Evolutionary conservation across 2,797 vertebrate genomes (phyloP).

Genomic region (Rhinichthys osculus): DNA sequence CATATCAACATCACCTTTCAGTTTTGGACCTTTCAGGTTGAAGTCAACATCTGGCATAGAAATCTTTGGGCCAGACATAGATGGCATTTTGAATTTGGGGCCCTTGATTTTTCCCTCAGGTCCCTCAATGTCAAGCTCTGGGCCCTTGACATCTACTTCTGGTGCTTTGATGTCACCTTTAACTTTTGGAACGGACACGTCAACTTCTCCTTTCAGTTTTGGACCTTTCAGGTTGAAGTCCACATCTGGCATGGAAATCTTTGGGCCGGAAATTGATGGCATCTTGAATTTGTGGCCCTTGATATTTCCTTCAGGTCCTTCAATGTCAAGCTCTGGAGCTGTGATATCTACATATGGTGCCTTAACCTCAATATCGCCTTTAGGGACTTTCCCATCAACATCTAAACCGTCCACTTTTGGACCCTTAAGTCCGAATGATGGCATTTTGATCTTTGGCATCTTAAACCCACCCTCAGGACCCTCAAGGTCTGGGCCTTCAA

Average conservation of each 20-base stretch:
- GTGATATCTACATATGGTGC: constrained; percentile 16
- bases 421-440: neutral
- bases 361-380: constrained; percentile 44
- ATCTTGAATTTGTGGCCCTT: constrained; percentile 53
- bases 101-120: constrained; percentile 66
- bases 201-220: neutral
- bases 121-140: constrained; percentile 29
- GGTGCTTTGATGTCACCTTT: constrained; percentile 34
- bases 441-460: neutral
- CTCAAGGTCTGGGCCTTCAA: neutral
- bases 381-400: constrained; percentile 25
- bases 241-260: neutral
- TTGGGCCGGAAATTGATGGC: constrained; percentile 40
- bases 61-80: constrained; percentile 43
- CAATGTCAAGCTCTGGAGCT: neutral
- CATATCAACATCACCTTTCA: neutral
- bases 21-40: constrained; percentile 61
- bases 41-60: constrained; percentile 58
- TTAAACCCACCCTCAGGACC: neutral
- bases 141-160: neutral
- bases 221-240: neutral
- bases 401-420: neutral
- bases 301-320: constrained; percentile 27
- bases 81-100: constrained; percentile 45
- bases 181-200: neutral